A percentile compares a stretch with the other conserved stretches of the same genome.
These are phyloP conservation scores for Forbesichthys papilliferus DNA, from an alignment of 2,113 vertebrate genomes.

Conservation along the genomic window DNA sequence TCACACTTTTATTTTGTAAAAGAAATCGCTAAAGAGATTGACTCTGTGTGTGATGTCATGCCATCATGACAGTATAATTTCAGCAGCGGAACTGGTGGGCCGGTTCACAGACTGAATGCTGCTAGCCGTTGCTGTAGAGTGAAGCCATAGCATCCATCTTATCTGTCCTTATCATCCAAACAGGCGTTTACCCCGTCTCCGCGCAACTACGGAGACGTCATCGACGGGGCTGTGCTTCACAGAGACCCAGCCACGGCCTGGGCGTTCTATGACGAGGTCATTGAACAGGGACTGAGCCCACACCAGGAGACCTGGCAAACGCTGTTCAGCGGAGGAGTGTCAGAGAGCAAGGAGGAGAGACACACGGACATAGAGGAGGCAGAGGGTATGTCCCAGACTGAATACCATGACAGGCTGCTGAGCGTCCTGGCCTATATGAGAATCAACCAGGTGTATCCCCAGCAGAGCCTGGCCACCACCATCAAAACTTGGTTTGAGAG, in stretches of 20 bases:
- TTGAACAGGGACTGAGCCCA: conserved; percentile 74
- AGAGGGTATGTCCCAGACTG: conserved; percentile 12
- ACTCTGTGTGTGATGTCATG: too few relatives aligned
- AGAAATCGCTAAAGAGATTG: too few relatives aligned
- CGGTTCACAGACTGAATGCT: too few relatives aligned
- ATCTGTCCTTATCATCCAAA: neutral
- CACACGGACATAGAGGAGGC: neutral
- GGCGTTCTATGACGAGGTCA: conserved; percentile 82
- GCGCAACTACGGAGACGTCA: conserved; percentile 81
- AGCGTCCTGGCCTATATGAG: conserved; percentile 83
- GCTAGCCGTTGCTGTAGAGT: too few relatives aligned
- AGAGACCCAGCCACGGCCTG: conserved; percentile 77
- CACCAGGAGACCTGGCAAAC: conserved; percentile 76
- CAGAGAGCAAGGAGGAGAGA: neutral
- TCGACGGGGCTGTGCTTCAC: conserved; percentile 80
- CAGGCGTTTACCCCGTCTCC: conserved; percentile 72
- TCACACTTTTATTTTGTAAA: too few relatives aligned
- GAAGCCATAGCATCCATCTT: neutral
- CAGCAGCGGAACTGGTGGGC: too few relatives aligned
- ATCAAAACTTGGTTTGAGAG: conserved; percentile 95
- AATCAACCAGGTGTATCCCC: conserved; percentile 88
- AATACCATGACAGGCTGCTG: conserved; percentile 76
- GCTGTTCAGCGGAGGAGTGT: conserved; percentile 77
- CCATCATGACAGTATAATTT: too few relatives aligned
- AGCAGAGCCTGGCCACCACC: conserved; percentile 74